Evolutionary conservation across 2,888 invertebrate genomes (phyloP).

Genomic region (Eudemis profundana): DNA sequence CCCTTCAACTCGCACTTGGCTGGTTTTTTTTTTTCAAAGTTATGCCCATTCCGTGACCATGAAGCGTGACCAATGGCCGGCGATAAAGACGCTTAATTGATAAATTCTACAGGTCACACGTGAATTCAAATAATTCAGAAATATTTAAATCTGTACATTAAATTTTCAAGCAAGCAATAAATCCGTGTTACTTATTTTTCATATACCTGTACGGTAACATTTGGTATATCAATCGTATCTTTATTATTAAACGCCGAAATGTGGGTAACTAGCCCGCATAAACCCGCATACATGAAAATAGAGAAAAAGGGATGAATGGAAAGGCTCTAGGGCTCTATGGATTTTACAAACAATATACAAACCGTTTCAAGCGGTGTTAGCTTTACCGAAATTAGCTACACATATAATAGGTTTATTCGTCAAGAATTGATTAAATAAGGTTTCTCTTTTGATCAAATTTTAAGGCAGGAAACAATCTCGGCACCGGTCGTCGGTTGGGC

Average conservation of each 20-base stretch:
- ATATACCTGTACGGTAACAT: neutral
- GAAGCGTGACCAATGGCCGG: conserved; percentile 62
- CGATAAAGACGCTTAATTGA: conserved; percentile 67
- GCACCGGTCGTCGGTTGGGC: conserved; percentile 49
- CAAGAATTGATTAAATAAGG: neutral
- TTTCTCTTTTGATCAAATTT: conserved; percentile 62
- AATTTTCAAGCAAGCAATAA: neutral
- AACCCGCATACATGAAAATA: too few relatives aligned
- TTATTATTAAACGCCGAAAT: neutral
- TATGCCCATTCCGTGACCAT: conserved; percentile 60
- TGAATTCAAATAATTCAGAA: conserved; percentile 64
- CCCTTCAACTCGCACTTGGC: too few relatives aligned
- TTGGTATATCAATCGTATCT: neutral
- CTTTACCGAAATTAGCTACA: neutral
- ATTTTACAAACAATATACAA: too few relatives aligned
- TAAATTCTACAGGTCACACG: conserved; percentile 65
- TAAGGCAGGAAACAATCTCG: conserved; percentile 67
- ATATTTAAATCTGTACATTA: neutral
- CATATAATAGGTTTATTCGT: neutral
- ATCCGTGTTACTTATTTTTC: neutral
- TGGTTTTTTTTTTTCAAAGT: too few relatives aligned
- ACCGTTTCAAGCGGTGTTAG: too few relatives aligned
- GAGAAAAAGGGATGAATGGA: too few relatives aligned
- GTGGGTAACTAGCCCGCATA: neutral
- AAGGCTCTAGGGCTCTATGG: too few relatives aligned